These are phyloP conservation scores for Torymus aiolomorphi DNA, from an alignment of 2,888 invertebrate genomes.

Conservation along the genomic window DNA sequence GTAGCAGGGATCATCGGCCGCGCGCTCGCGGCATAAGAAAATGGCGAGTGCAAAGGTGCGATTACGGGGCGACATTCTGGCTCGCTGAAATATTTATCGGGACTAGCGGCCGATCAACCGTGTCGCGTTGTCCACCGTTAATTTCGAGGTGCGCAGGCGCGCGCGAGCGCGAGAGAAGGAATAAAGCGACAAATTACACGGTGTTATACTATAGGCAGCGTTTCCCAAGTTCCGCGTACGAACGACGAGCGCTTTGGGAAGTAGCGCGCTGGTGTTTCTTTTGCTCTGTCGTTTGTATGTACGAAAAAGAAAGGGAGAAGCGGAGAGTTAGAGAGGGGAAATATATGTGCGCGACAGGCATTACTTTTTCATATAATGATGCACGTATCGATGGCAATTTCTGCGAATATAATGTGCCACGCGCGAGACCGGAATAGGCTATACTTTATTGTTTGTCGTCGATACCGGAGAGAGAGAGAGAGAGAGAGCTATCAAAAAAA, in stretches of 20 bases:
- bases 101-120: slow-evolving; percentile 28
- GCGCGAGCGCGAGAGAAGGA: slow-evolving; percentile 8
- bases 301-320: neutral
- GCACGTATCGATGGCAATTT: too few relatives aligned
- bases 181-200: slow-evolving; percentile 50
- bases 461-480: too few relatives aligned
- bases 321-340: too few relatives aligned
- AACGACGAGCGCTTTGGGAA: neutral
- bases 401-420: too few relatives aligned
- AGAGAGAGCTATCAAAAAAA: too few relatives aligned
- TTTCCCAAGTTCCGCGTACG: neutral
- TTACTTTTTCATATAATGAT: too few relatives aligned
- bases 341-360: too few relatives aligned
- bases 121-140: slow-evolving; percentile 10
- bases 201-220: neutral
- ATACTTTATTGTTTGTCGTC: too few relatives aligned
- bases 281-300: too few relatives aligned
- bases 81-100: slow-evolving; percentile 51
- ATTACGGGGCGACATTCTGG: slow-evolving; percentile 3
- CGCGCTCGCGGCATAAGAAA: slow-evolving; percentile 9
- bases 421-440: too few relatives aligned
- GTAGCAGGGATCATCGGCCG: too few relatives aligned
- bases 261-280: neutral
- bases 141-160: slow-evolving; percentile 20
- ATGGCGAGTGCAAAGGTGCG: slow-evolving; percentile 1